Conservation (phyloP, 1,140 invertebrate genomes). For the Oscheius sp. region DNA sequence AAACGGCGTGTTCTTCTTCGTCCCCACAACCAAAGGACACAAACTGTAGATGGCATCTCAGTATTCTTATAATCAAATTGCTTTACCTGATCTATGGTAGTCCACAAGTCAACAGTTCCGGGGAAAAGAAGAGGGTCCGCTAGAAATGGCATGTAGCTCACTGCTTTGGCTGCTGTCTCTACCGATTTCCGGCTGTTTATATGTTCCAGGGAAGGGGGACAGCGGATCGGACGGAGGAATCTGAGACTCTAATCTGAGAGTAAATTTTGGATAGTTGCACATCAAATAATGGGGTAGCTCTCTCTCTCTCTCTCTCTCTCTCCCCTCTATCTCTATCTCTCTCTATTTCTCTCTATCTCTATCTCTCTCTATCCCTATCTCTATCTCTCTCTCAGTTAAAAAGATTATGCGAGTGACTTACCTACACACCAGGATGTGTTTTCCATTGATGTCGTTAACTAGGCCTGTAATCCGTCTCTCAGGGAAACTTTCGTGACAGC, state of each 20-base stretch:
- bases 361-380: too few species aligned
- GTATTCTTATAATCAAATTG: neutral
- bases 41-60: too few species aligned
- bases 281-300: too few species aligned
- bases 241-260: too few species aligned
- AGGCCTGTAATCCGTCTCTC: neutral
- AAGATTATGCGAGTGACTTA: too few species aligned
- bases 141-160: neutral
- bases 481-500: neutral
- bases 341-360: too few species aligned
- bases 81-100: neutral
- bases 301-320: too few species aligned
- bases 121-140: neutral
- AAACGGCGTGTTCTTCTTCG: neutral
- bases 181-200: neutral
- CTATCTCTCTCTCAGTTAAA: too few species aligned
- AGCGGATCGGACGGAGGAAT: neutral
- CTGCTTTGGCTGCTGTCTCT: neutral
- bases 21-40: neutral
- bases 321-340: too few species aligned
- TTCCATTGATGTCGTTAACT: neutral
- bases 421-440: neutral
- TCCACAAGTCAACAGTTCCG: neutral
- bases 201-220: neutral
- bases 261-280: too few species aligned